Base-by-base conservation (phyloP, 2,888 invertebrate genomes). In the Craniophora ligustri region DNA sequence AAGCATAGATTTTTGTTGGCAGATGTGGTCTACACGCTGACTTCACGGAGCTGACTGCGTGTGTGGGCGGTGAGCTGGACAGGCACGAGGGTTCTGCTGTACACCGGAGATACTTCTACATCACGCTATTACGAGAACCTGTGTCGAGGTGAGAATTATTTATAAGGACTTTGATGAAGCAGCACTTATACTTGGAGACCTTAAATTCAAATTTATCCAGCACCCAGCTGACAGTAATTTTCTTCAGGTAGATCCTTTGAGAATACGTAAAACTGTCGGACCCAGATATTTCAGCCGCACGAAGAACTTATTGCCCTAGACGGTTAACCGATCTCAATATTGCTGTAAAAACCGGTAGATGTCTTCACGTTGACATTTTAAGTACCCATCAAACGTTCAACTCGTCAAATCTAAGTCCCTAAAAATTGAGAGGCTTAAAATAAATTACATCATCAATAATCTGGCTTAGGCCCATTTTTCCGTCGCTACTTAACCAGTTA, bases 11-110 rank as follows among this genome's bases (percentile, higher is more conserved):
- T 15, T 56, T 87, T 86, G 77, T 84, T 48, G 36, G 1, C 78
- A 94, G 94, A 83, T 99, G 99, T 90, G 99, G 99, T 45, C 94
- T 99, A 38, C 99, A 99, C 85, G 98, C 99, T 18, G 99, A 99
- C 93, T 99, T 98, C 97, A 99, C 99, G 2, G 99, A 99, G 93
- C 90, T 99, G 70, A 98, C 98, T 7, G 93, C 92, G 19, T 99
- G 99, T 88, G 98, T 98, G 30, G 98, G 99, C 82, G 95, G 96
- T 18, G 98, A 97, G 81, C 94, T 99, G 81, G 98, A 99, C 88
- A 96, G 97, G 85, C 96, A 97, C 82, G 99, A 99, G 88, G 97
- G 97, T 4, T 95, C 96, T 50, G 95, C 95, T 6, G 95, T 96
- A 1, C 96, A 96, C 80, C 93, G 98, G 78, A 95, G 99, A 78